phyloP scores from a whole-genome alignment of 2,113 vertebrate genomes.

The Hemibagrus wyckioides region DNA sequence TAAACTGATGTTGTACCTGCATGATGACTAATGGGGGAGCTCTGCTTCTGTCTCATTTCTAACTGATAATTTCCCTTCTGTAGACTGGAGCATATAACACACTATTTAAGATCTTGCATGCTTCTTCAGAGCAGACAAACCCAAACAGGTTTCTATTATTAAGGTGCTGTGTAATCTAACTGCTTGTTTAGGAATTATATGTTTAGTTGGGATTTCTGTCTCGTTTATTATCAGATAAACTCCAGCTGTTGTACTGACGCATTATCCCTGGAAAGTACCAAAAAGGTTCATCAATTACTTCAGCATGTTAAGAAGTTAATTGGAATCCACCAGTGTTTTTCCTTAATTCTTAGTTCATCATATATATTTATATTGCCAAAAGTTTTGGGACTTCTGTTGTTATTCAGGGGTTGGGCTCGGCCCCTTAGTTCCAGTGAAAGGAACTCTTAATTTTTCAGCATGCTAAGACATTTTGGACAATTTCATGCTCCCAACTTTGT shows the following conservation, averaged over 20 bases:
- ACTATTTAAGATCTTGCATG: not conserved
- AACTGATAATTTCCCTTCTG: not conserved
- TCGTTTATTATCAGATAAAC: not conserved
- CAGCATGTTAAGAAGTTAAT: not conserved
- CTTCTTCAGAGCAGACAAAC: not conserved
- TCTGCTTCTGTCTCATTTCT: conserved; percentile 4
- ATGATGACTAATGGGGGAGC: not conserved
- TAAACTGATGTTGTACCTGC: not conserved
- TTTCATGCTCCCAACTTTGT: too few relatives aligned
- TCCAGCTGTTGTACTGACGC: not conserved
- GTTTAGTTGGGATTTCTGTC: not conserved
- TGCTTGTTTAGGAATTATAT: not conserved
- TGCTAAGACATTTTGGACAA: too few relatives aligned
- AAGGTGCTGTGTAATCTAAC: not conserved
- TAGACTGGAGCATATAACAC: not conserved
- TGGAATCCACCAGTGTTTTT: not conserved
- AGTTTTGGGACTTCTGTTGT: too few relatives aligned
- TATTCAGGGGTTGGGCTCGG: too few relatives aligned
- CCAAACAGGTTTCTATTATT: conserved; percentile 4
- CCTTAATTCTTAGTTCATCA: not conserved
- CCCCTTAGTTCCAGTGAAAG: too few relatives aligned
- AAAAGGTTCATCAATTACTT: not conserved
- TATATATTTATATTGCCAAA: too few relatives aligned
- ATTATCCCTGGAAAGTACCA: conserved; percentile 31
- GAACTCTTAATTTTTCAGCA: too few relatives aligned